Evolutionary conservation across 2,113 vertebrate genomes (phyloP).

Genomic region (Python bivittatus): DNA sequence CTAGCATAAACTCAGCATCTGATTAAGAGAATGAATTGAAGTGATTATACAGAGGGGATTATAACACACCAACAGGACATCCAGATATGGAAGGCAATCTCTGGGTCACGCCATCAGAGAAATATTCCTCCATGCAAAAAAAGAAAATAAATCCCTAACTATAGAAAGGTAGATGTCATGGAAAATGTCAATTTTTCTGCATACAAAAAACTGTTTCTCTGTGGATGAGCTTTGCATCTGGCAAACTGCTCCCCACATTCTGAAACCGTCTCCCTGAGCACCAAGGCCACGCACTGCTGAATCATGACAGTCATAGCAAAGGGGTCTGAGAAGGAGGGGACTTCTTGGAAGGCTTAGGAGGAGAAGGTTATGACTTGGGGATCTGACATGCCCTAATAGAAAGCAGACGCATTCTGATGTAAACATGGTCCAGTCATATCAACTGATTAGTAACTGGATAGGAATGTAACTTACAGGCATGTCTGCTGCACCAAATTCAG

Average conservation of each 20-base stretch:
- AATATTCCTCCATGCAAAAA: background rate
- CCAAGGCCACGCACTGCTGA: background rate
- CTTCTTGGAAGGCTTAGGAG: background rate
- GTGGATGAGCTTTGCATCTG: too few relatives aligned
- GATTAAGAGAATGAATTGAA: background rate
- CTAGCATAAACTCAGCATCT: background rate
- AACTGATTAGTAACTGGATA: constrained; percentile 14
- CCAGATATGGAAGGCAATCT: background rate
- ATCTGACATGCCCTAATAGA: background rate
- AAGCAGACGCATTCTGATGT: background rate
- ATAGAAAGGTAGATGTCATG: background rate
- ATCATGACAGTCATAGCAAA: background rate
- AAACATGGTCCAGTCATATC: background rate
- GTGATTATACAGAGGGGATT: background rate
- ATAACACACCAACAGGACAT: background rate
- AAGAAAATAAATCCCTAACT: background rate
- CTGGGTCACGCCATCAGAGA: background rate
- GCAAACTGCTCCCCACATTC: background rate
- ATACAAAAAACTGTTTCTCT: too few relatives aligned
- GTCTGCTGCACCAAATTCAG: background rate
- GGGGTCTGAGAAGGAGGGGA: background rate
- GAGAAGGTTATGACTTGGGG: background rate
- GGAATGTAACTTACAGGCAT: constrained; percentile 11
- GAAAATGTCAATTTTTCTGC: background rate
- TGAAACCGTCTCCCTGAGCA: background rate